phyloP scores from a whole-genome alignment of 2,888 invertebrate genomes.

The Aporophyla lueneburgensis region DNA sequence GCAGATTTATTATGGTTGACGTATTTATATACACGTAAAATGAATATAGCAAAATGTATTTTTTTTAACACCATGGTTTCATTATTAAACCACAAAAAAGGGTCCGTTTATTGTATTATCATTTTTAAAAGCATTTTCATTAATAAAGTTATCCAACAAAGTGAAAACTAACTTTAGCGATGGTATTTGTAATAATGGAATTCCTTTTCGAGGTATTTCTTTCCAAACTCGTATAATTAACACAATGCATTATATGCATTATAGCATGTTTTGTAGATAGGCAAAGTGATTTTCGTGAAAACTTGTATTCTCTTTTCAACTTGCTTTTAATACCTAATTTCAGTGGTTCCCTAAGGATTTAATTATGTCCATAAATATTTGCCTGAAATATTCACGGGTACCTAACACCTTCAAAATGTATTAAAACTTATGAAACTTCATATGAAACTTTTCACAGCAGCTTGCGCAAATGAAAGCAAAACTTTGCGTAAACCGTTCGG shows the following conservation, averaged over 20 bases:
- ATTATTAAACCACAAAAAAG: background rate
- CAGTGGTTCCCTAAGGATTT: too few relatives aligned
- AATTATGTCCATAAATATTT: background rate
- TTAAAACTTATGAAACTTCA: slow-evolving; percentile 31
- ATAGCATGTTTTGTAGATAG: background rate
- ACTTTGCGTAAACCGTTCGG: background rate
- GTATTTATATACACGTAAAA: background rate
- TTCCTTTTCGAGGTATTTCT: background rate
- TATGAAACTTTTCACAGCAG: slow-evolving; percentile 6
- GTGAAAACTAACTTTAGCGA: background rate
- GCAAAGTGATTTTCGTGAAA: background rate
- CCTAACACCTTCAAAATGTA: slow-evolving; percentile 20
- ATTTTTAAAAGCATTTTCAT: background rate
- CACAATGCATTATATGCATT: too few relatives aligned
- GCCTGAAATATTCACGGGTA: background rate
- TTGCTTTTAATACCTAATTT: background rate
- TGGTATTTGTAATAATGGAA: background rate
- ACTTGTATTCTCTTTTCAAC: too few relatives aligned
- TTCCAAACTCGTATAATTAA: background rate
- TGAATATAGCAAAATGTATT: background rate
- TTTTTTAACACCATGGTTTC: background rate
- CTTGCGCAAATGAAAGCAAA: background rate
- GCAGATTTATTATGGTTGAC: background rate
- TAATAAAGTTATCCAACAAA: background rate
- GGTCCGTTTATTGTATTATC: background rate